Evolutionary conservation across 2,888 invertebrate species (phyloP).

Genomic region (Cacoxenus indagator): DNA sequence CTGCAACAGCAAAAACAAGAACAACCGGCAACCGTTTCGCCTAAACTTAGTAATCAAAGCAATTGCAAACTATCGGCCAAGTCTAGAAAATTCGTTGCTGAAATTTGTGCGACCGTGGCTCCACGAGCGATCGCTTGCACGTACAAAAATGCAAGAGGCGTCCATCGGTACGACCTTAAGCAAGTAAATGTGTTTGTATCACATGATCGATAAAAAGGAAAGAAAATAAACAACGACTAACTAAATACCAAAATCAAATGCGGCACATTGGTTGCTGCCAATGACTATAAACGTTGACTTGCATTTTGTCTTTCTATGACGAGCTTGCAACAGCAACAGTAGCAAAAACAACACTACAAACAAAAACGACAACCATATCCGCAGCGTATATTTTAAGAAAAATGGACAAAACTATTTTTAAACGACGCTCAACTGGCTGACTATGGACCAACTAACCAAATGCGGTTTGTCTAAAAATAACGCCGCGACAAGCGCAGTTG

Average conservation of each 20-base stretch:
- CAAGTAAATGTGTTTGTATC: no score
- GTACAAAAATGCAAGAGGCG: no score
- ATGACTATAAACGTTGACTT: not conserved
- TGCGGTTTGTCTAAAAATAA: constrained; percentile 51
- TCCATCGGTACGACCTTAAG: no score
- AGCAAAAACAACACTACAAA: not conserved
- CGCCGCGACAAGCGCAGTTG: not conserved
- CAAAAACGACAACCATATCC: not conserved
- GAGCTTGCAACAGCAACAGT: not conserved
- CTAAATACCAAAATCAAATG: constrained; percentile 9
- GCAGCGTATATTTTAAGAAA: not conserved
- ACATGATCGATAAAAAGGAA: no score
- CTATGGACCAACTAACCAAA: constrained; percentile 27
- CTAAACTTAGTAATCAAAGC: no score
- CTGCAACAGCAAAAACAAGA: no score
- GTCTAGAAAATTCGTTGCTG: no score
- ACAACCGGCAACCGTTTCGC: no score
- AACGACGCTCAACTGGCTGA: constrained; percentile 1
- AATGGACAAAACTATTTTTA: constrained; percentile 12
- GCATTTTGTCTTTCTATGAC: constrained; percentile 9
- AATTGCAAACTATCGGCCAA: no score
- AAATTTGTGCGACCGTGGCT: no score
- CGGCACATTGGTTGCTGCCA: not conserved
- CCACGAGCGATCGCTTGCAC: no score
- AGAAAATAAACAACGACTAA: no score